Evolutionary conservation across 1,140 invertebrate species (phyloP), one percentile per base, ranked within the genome.

Genomic region (Heliothis subflexa): DNA sequence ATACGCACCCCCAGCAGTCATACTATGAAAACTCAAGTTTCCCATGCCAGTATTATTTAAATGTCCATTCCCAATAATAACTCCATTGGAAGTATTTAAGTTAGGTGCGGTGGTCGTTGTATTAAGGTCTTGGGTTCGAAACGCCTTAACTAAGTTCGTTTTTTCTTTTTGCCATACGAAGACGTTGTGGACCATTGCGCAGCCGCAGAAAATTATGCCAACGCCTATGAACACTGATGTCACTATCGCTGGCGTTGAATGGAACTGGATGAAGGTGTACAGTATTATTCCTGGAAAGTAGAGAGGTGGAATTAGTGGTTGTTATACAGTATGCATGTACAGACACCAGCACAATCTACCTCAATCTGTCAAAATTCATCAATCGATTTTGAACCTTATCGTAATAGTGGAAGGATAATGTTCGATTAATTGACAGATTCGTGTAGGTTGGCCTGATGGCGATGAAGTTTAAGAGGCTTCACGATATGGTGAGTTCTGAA

Each of bases 111-210:
- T 79, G 10, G 57, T 82, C 10, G 85, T 87, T 0, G 86, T 80
- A 55, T 87, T 90, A 50, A 89, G 28, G 0, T 94, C 91, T 77
- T 89, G 89, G 0, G 85, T 86, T 40, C 94, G 82, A 62, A 95
- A 89, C 0, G 94, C 94, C 78, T 95, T 95, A 1, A 95, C 94
- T 47, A 95, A 83, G 73, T 93, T 97, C 0, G 97, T 97, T 88
- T 97, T 97, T 91, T 98, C 98, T 94, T 96, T 97, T 91, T 98
- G 98, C 98, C 98, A 99, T 18, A 99, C 96, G 92, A 98, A 98
- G 4, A 98, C 97, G 90, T 98, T 99, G 94, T 99, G 98, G 10
- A 99, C 98, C 96, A 98, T 98, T 57, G 98, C 98, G 85, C 97
- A 97, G 77, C 98, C 97, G 91, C 98, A 98, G 94, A 99, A 98